phyloP scores from a whole-genome alignment of 1,140 invertebrate genomes.

The Ostrea edulis region DNA sequence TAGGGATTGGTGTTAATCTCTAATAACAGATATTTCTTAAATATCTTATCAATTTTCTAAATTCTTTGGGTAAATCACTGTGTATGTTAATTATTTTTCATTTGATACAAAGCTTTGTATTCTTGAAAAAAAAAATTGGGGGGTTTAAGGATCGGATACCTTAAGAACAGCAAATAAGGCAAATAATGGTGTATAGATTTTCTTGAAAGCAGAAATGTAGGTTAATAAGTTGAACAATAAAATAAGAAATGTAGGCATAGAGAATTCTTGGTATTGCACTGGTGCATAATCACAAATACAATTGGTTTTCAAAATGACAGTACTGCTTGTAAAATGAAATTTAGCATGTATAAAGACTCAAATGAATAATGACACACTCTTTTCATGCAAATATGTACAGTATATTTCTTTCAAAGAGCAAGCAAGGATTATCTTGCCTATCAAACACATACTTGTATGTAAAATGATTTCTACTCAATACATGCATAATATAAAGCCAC shows the following conservation, averaged over 20 bases:
- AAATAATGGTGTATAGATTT: neutral
- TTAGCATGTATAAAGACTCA: neutral
- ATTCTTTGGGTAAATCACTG: too few species aligned
- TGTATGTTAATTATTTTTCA: too few species aligned
- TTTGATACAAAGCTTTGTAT: too few species aligned
- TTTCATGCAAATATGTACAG: slow-evolving; percentile 2
- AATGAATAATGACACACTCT: neutral
- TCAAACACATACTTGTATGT: neutral
- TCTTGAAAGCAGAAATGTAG: neutral
- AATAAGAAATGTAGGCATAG: neutral
- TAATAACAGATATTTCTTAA: too few species aligned
- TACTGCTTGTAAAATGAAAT: neutral
- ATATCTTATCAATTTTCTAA: too few species aligned
- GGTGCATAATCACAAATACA: neutral
- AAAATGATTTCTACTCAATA: neutral
- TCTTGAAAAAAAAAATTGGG: too few species aligned
- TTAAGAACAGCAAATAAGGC: too few species aligned
- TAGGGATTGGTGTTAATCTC: too few species aligned
- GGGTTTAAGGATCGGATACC: too few species aligned
- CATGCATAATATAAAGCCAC: slow-evolving; percentile 21
- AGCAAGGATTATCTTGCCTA: neutral
- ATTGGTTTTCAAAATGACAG: neutral
- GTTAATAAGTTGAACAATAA: neutral
- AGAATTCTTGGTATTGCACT: slow-evolving; percentile 8
- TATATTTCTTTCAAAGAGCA: neutral